Base-by-base conservation (phyloP, 2,888 invertebrate species). In the Eugnorisma glareosa region DNA sequence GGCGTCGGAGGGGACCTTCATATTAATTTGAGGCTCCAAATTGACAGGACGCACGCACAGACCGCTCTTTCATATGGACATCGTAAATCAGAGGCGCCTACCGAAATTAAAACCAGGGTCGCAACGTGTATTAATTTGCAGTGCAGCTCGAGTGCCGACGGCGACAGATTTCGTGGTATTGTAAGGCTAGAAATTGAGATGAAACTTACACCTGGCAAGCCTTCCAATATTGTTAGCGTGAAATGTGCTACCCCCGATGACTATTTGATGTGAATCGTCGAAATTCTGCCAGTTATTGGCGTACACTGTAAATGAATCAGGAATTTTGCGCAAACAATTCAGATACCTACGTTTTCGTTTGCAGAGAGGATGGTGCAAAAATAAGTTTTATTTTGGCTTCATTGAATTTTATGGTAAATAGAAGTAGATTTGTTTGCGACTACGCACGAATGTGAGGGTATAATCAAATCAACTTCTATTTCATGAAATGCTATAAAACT, bases 81-180 rank as follows among this genome's bases (percentile, higher is more conserved):
- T 92, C 94, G 93, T 96, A 95, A 95, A 96, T 96, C 95, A 96
- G 92, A 89, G 92, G 92, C 90, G 92, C 92, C 92, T 91, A 90
- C 92, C 92, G 92, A 95, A 95, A 96, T 95, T 95, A 95, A 95
- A 96, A 95, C 91, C 92, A 91, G 92, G 87, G 90, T 90, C 89
- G 89, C 88, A 90, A 90, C 93, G 91, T 92, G 92, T 93, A 95
- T 95, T 95, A 95, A 95, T 96, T 93, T 92, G 91, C 91, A 93
- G 90, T 90, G 89, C 87, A 92, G 89, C 87, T 85, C 67, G 77
- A 73, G 80, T 80, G 75, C 80, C 86, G 94, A 94, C 94, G 92
- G 92, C 92, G 93, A 96, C 94, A 92, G 94, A 95, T 95, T 94
- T 93, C 89, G 93, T 91, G 94, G 94, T 87, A 89, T 89, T 89